Evolutionary conservation across 2,797 vertebrate species (phyloP).

Genomic region (Propithecus perrieri): DNA sequence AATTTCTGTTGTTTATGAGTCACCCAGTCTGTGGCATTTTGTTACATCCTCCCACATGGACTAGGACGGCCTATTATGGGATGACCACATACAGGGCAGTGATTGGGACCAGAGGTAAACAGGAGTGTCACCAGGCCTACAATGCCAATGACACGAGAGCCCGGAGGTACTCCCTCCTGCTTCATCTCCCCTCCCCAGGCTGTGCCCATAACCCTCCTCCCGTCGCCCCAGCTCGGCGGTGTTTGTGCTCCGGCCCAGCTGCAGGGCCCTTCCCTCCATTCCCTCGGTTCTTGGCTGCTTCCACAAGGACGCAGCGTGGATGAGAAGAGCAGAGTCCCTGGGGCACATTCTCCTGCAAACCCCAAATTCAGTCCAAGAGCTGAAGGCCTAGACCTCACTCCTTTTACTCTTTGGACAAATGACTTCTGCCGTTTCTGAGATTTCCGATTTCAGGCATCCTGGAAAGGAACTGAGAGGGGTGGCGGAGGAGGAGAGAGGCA

Average conservation of each 20-base stretch:
- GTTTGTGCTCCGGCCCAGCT: not conserved
- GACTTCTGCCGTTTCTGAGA: not conserved
- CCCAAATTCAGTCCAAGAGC: not conserved
- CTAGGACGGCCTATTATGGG: not conserved
- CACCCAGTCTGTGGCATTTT: not conserved
- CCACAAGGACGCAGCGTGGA: not conserved
- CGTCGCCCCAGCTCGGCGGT: not conserved
- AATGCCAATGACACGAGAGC: not conserved
- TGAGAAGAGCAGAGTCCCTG: not conserved
- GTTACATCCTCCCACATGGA: too few relatives aligned
- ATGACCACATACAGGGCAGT: not conserved
- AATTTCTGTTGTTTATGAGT: not conserved
- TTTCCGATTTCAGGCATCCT: not conserved
- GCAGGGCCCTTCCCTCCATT: not conserved
- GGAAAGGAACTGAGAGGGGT: not conserved
- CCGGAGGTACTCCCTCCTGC: rapidly evolving
- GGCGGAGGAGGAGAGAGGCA: not conserved
- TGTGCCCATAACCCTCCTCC: not conserved
- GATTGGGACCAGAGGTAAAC: not conserved
- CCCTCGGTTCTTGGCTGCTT: not conserved
- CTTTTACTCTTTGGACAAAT: not conserved
- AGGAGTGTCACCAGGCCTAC: not conserved
- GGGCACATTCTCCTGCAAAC: not conserved
- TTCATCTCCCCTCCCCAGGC: not conserved
- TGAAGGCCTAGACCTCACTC: not conserved